Percentiles rank a stretch among this genome's conserved stretches.
Conservation (phyloP, 64 coral and sea anemone genomes). For the Stylophora pistillata region DNA sequence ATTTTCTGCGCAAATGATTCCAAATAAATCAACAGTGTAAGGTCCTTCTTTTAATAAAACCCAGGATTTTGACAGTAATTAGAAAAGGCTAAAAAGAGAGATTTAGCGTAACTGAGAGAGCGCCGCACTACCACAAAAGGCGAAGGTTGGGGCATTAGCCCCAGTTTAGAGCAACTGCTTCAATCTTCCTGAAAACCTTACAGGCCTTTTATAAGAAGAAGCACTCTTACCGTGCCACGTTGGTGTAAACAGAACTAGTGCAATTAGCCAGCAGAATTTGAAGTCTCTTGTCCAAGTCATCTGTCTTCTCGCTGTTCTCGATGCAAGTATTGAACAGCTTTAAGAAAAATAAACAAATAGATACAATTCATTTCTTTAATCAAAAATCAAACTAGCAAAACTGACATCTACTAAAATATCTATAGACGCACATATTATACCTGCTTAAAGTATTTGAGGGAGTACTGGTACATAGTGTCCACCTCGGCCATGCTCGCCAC, state of each 20-base stretch:
- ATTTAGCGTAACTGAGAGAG: too few species aligned
- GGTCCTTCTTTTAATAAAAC: too few species aligned
- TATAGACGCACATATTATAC: constrained; percentile 9
- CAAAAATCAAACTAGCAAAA: background rate
- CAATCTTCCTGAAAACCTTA: too few species aligned
- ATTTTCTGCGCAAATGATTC: too few species aligned
- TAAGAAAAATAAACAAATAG: background rate
- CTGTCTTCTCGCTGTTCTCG: constrained; percentile 96
- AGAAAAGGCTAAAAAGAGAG: too few species aligned
- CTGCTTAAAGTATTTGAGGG: constrained; percentile 96
- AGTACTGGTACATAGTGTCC: constrained; percentile 97
- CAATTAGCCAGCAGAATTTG: constrained; percentile 87
- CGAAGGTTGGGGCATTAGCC: too few species aligned
- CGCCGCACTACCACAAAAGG: too few species aligned
- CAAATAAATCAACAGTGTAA: too few species aligned
- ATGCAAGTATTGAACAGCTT: constrained; percentile 96
- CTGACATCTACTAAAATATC: background rate
- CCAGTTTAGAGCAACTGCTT: too few species aligned
- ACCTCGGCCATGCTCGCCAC: constrained; percentile 97
- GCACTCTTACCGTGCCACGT: constrained; percentile 83
- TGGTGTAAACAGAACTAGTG: constrained; percentile 91
- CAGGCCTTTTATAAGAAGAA: background rate
- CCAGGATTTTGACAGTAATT: too few species aligned
- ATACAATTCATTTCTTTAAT: background rate
- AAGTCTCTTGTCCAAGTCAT: constrained; percentile 81